These are phyloP conservation scores for Lottia gigantea DNA, from an alignment of 2,888 invertebrate genomes.

Conservation along the genomic window DNA sequence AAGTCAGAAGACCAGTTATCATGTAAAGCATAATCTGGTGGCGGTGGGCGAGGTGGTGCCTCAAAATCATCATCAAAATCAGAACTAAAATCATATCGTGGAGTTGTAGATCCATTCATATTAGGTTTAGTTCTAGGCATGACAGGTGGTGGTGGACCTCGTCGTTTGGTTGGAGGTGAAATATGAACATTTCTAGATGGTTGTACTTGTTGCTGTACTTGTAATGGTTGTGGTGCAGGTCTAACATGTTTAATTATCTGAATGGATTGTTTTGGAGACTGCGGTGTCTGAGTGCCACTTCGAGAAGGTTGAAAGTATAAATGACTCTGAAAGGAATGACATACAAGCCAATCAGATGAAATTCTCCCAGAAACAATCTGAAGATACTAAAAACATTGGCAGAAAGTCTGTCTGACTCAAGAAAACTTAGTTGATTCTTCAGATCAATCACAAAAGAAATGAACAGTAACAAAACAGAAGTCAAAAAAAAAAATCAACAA, in stretches of 20 bases:
- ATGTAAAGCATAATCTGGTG: background rate
- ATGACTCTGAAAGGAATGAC: constrained; percentile 7
- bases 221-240: constrained; percentile 7
- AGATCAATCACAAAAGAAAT: no score
- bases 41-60: background rate
- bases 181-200: background rate
- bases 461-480: background rate
- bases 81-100: background rate
- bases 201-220: background rate
- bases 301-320: background rate
- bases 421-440: no score
- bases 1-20: constrained; percentile 7
- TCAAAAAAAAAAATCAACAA: background rate
- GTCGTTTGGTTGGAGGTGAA: background rate
- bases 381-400: no score
- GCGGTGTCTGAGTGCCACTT: background rate
- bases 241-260: background rate
- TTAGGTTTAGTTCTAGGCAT: background rate
- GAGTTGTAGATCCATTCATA: background rate
- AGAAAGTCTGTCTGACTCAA: no score
- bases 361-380: no score
- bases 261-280: background rate
- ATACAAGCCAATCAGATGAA: background rate
- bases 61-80: background rate
- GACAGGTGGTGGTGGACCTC: background rate